These are phyloP conservation scores for Caenorhabditis sulstoni DNA, from an alignment of 2,888 invertebrate genomes.

Conservation along the genomic window DNA sequence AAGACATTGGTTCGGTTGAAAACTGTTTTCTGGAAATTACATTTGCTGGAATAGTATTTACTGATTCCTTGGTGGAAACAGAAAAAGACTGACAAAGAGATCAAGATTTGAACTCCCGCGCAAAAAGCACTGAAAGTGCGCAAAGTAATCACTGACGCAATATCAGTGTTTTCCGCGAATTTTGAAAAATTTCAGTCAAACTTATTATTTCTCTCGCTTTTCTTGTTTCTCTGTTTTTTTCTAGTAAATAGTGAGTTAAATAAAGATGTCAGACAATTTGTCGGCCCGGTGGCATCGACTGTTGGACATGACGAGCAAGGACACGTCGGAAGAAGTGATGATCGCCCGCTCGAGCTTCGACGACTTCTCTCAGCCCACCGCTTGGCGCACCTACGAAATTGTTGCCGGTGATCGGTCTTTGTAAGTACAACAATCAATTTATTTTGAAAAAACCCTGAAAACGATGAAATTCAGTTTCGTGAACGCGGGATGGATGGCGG, in stretches of 20 bases:
- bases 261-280: conserved; percentile 61
- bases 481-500: conserved; percentile 75
- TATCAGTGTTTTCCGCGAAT: conserved; percentile 28
- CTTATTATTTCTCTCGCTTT: background rate
- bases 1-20: too few species aligned
- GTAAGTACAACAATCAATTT: conserved; percentile 39
- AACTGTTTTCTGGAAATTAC: too few species aligned
- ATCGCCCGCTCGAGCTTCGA: conserved; percentile 70
- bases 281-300: conserved; percentile 60
- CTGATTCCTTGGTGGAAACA: background rate
- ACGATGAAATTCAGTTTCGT: conserved; percentile 60
- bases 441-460: background rate
- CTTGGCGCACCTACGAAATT: conserved; percentile 68
- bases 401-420: conserved; percentile 62
- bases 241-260: background rate
- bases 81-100: background rate
- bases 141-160: conserved; percentile 7
- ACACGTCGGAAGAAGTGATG: conserved; percentile 65
- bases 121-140: background rate
- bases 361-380: conserved; percentile 72
- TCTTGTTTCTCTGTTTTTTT: conserved; percentile 6
- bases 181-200: conserved; percentile 1
- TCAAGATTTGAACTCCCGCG: conserved; percentile 22
- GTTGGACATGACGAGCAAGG: conserved; percentile 50
- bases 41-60: too few species aligned